Conservation (phyloP, 2,113 vertebrate species). For the Diphyllodes magnificus region DNA sequence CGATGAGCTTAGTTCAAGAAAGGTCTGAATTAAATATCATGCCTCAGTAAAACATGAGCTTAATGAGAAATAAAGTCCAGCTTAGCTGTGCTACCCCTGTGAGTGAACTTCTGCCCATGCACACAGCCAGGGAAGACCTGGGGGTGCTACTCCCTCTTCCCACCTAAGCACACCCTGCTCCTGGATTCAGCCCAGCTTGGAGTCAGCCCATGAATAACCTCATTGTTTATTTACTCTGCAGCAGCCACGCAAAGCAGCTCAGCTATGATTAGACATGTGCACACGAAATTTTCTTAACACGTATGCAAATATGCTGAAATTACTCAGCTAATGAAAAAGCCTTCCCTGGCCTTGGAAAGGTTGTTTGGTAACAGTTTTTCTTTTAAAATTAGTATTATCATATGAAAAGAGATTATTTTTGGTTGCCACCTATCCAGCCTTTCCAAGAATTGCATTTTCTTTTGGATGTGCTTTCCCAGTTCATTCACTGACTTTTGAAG, state of each 20-base stretch:
- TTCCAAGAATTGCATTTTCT: not conserved
- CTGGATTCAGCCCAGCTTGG: not conserved
- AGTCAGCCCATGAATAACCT: not conserved
- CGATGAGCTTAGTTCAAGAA: not conserved
- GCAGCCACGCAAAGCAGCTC: not conserved
- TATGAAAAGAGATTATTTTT: not conserved
- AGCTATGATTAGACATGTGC: not conserved
- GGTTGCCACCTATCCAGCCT: not conserved
- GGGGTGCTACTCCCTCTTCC: not conserved
- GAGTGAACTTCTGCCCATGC: not conserved
- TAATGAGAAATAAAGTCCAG: not conserved
- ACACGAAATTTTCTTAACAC: not conserved
- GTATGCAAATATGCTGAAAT: not conserved
- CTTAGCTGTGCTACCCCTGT: fast-evolving
- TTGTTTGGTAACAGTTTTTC: not conserved
- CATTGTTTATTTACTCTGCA: not conserved
- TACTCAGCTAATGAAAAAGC: not conserved
- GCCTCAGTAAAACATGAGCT: not conserved
- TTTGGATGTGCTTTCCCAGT: not conserved
- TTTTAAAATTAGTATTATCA: not conserved
- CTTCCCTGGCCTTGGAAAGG: not conserved
- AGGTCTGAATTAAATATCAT: not conserved
- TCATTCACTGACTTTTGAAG: not conserved
- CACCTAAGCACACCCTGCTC: not conserved
- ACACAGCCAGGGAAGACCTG: not conserved